These are phyloP conservation scores for Talpa occidentalis DNA, from an alignment of 2,113 vertebrate genomes.

Conservation along the genomic window DNA sequence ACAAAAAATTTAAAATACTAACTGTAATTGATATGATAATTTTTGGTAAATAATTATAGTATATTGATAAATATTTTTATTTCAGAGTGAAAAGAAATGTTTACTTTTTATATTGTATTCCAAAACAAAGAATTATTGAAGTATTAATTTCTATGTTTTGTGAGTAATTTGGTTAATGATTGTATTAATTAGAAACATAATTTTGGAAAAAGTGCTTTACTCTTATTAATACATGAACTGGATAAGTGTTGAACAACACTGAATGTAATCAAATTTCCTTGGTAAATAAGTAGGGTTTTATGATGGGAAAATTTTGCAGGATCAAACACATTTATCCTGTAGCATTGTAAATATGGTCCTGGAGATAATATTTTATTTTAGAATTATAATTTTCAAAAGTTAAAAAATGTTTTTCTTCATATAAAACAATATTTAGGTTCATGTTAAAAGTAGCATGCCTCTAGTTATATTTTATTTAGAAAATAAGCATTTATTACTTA, in stretches of 20 bases:
- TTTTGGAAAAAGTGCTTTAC: neutral
- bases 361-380: slow-evolving; percentile 47
- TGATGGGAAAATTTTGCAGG: neutral
- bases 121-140: neutral
- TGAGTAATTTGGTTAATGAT: slow-evolving; percentile 18
- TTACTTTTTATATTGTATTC: neutral
- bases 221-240: neutral
- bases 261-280: neutral
- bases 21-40: slow-evolving; percentile 9
- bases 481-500: slow-evolving; percentile 23
- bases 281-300: neutral
- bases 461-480: neutral
- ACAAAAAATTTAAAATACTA: slow-evolving; percentile 25
- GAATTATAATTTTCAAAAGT: slow-evolving; percentile 34
- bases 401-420: neutral
- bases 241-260: neutral
- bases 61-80: slow-evolving; percentile 5
- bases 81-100: slow-evolving; percentile 29
- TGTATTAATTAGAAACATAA: neutral
- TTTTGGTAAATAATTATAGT: neutral
- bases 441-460: neutral
- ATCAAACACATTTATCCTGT: neutral
- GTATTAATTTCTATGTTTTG: neutral
- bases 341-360: neutral
- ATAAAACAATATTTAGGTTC: neutral